Percentiles rank a stretch among this genome's conserved stretches.
phyloP scores from a whole-genome alignment of 2,797 vertebrate species.

The Clamator glandarius region DNA sequence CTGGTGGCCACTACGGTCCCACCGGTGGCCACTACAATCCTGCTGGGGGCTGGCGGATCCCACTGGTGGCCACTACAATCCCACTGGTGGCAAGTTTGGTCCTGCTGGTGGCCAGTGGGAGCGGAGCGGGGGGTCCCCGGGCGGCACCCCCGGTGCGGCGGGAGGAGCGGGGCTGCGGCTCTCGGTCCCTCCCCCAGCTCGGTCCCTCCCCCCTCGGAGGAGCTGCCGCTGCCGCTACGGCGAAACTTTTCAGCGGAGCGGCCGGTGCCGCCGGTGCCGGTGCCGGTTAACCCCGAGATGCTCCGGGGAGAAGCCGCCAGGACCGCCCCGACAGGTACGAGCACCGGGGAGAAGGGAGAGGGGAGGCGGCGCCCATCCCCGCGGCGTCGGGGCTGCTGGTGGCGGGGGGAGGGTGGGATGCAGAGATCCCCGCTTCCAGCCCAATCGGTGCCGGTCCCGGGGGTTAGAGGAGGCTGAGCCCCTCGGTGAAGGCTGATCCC shows the following conservation, averaged over 20 bases:
- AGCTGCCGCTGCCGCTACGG: neutral
- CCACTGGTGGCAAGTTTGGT: too few species aligned
- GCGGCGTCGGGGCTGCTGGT: neutral
- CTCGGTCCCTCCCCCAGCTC: neutral
- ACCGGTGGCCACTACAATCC: too few species aligned
- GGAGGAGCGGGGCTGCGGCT: neutral
- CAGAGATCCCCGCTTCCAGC: too few species aligned
- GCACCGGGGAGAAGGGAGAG: too few species aligned
- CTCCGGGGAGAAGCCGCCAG: neutral
- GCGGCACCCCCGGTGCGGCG: neutral
- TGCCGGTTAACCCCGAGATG: slow-evolving; percentile 22
- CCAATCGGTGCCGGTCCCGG: too few species aligned
- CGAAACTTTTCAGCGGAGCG: slow-evolving; percentile 49
- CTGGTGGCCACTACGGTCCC: too few species aligned
- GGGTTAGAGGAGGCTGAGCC: too few species aligned
- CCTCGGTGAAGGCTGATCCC: too few species aligned
- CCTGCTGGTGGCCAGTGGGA: too few species aligned
- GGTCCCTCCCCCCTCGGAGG: slow-evolving; percentile 9
- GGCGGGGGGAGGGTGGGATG: too few species aligned
- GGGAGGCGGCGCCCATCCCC: neutral
- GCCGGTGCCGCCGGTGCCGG: neutral
- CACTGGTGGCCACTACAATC: too few species aligned
- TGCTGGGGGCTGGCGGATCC: too few species aligned
- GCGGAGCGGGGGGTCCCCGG: neutral
- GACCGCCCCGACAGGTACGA: slow-evolving; percentile 16